These are phyloP conservation scores for Drosophila subobscura DNA, from an alignment of 1,140 invertebrate species.

Conservation along the genomic window DNA sequence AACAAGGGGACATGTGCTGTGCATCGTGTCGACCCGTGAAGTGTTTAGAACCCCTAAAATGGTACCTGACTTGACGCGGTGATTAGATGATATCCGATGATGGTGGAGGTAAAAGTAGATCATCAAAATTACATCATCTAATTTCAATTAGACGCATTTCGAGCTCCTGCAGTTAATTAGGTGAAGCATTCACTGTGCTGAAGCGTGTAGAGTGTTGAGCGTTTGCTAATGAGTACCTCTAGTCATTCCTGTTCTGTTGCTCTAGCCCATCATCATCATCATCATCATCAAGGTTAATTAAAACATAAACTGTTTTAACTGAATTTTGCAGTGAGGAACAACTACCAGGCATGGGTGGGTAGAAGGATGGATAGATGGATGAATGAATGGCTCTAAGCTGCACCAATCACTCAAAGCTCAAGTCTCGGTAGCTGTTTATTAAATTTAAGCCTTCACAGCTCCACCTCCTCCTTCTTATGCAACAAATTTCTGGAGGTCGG, in stretches of 20 bases:
- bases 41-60: constrained; percentile 10
- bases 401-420: constrained; percentile 36
- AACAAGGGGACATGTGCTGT: not conserved
- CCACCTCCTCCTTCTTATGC: constrained; percentile 19
- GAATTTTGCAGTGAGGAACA: constrained; percentile 10
- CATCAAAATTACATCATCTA: constrained; percentile 46
- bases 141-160: constrained; percentile 56
- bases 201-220: constrained; percentile 9
- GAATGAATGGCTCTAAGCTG: not conserved
- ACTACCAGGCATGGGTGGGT: too few relatives aligned
- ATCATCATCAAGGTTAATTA: constrained; percentile 53
- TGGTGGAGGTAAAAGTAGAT: constrained; percentile 4
- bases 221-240: constrained; percentile 48
- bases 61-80: constrained; percentile 24
- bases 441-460: constrained; percentile 51
- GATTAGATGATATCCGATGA: constrained; percentile 14
- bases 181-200: constrained; percentile 2
- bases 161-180: constrained; percentile 41
- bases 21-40: constrained; percentile 3
- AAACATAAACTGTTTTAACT: constrained; percentile 56
- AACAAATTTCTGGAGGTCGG: constrained; percentile 46
- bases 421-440: constrained; percentile 52
- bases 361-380: too few relatives aligned
- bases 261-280: not conserved
- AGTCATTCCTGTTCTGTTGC: constrained; percentile 7